Evolutionary conservation across 1,140 invertebrate species (phyloP).

Genomic region (Heliconius hermathena): DNA sequence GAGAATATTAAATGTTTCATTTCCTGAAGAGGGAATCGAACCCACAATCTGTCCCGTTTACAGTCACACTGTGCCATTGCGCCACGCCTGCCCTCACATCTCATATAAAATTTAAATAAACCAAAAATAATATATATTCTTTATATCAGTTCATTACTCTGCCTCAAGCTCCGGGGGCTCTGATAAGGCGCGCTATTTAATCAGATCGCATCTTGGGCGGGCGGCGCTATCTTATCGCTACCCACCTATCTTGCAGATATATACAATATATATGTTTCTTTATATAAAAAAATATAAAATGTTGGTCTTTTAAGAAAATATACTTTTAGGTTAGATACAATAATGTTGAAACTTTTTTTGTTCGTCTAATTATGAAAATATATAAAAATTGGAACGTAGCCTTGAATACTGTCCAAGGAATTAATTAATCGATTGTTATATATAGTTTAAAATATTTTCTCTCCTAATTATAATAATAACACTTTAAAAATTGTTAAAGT

Average conservation of each 20-base stretch:
- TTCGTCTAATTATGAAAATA: too few species aligned
- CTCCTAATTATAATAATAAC: too few species aligned
- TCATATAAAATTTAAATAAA: background rate
- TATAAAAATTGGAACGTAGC: too few species aligned
- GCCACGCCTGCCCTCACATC: too few species aligned
- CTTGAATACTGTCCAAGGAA: too few species aligned
- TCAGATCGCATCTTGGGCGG: constrained; percentile 60
- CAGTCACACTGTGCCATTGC: too few species aligned
- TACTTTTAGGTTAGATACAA: background rate
- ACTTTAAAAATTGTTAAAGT: too few species aligned
- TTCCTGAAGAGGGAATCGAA: too few species aligned
- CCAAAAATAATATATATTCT: background rate
- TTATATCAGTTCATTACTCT: constrained; percentile 45
- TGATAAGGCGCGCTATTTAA: constrained; percentile 72
- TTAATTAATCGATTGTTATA: too few species aligned
- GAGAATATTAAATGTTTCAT: too few species aligned
- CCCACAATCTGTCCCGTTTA: too few species aligned
- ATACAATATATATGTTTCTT: background rate
- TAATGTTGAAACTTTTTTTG: background rate
- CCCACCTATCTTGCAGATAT: constrained; percentile 38
- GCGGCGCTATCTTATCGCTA: constrained; percentile 53
- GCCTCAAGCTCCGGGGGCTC: constrained; percentile 48
- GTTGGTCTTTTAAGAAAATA: background rate
- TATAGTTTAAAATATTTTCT: too few species aligned
- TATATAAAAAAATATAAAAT: background rate